Evolutionary conservation across 2,888 invertebrate species (phyloP).

Genomic region (Phaedon cochleariae): DNA sequence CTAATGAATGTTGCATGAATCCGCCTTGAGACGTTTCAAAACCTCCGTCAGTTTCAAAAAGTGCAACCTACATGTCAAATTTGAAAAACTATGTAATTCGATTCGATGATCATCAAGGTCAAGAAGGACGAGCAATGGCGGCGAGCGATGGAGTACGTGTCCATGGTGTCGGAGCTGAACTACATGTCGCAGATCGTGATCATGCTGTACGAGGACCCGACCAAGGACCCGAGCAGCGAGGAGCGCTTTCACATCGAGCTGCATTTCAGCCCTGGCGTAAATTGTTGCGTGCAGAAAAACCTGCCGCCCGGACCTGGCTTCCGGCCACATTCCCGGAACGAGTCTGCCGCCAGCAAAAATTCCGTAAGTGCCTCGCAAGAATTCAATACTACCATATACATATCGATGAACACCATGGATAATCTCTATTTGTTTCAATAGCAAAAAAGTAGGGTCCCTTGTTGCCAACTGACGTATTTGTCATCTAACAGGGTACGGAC

Average conservation of each 20-base stretch:
- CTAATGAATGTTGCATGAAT: too few relatives aligned
- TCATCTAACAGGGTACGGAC: too few relatives aligned
- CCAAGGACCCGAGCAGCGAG: conserved; percentile 90
- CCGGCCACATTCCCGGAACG: conserved; percentile 89
- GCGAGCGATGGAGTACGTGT: conserved; percentile 97
- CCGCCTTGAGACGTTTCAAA: too few relatives aligned
- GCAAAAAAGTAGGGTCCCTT: too few relatives aligned
- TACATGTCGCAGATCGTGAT: conserved; percentile 99
- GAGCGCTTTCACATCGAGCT: conserved; percentile 97
- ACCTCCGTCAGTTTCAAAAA: too few relatives aligned
- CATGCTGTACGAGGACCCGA: conserved; percentile 98
- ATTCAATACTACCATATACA: too few relatives aligned
- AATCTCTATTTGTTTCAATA: too few relatives aligned
- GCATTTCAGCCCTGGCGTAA: conserved; percentile 98
- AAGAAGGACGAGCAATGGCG: conserved; percentile 95
- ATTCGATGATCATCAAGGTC: conserved; percentile 39
- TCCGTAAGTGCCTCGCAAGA: conserved; percentile 63
- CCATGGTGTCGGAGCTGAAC: conserved; percentile 97
- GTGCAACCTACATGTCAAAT: too few relatives aligned
- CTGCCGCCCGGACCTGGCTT: conserved; percentile 93
- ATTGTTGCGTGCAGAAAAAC: conserved; percentile 95
- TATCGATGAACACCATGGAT: too few relatives aligned
- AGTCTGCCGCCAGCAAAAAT: conserved; percentile 71
- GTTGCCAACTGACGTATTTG: too few relatives aligned
- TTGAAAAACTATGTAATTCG: too few relatives aligned